Conservation (phyloP, 2,797 vertebrate genomes). For the Trematomus bernacchii region DNA sequence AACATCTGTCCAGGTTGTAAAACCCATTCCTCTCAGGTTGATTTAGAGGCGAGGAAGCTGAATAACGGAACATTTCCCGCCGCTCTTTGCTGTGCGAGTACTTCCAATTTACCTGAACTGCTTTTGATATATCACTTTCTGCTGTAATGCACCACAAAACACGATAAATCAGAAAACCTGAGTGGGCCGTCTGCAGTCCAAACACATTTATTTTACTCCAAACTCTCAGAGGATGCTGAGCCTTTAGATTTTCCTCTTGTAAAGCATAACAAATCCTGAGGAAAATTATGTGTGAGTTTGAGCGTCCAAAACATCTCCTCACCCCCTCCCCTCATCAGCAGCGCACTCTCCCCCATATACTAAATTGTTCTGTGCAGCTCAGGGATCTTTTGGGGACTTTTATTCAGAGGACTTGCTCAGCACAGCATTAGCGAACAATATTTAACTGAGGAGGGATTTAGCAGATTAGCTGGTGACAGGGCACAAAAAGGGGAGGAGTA, state of each 20-base stretch:
- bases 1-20: conserved; percentile 47
- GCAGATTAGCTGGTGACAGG: conserved; percentile 56
- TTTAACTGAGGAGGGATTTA: conserved; percentile 66
- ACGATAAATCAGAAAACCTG: conserved; percentile 83
- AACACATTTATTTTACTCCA: conserved; percentile 71
- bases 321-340: conserved; percentile 29
- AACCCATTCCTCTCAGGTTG: conserved; percentile 69
- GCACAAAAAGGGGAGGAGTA: neutral
- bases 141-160: conserved; percentile 73
- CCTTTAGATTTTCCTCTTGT: conserved; percentile 55
- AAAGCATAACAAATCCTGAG: conserved; percentile 62
- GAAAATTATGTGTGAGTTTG: conserved; percentile 66
- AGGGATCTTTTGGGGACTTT: conserved; percentile 49
- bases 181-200: conserved; percentile 76
- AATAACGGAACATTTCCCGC: conserved; percentile 60
- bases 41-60: conserved; percentile 64
- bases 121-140: conserved; percentile 80
- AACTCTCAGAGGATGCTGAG: conserved; percentile 64
- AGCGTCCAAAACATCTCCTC: conserved; percentile 39
- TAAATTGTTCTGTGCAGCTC: conserved; percentile 35
- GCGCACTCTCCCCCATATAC: conserved; percentile 30
- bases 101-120: conserved; percentile 73
- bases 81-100: conserved; percentile 34
- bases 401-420: conserved; percentile 52
- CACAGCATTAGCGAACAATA: conserved; percentile 50